Evolutionary conservation across 2,888 invertebrate genomes (phyloP).

Genomic region (Bellardia pandia): DNA sequence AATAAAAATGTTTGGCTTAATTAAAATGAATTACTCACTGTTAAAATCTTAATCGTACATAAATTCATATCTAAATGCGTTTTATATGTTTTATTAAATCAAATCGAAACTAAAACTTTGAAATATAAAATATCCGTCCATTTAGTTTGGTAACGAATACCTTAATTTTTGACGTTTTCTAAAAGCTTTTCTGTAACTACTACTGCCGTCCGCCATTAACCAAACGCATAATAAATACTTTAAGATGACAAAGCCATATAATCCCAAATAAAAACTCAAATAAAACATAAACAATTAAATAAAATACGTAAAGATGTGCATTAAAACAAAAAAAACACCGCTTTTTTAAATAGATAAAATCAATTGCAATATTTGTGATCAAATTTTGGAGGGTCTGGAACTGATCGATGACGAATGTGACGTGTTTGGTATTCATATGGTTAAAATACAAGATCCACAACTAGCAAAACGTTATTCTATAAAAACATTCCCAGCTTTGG

Average conservation of each 20-base stretch:
- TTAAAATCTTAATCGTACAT: not conserved
- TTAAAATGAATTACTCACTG: not conserved
- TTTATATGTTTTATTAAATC: not conserved
- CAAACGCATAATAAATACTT: not conserved
- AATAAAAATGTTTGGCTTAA: too few species aligned
- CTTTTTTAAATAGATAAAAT: constrained; percentile 88
- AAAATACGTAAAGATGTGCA: constrained; percentile 84
- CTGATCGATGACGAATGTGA: constrained; percentile 96
- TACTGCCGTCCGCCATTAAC: constrained; percentile 35
- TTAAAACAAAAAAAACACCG: too few species aligned
- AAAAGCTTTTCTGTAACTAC: constrained; percentile 39
- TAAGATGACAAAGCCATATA: not conserved
- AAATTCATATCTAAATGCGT: not conserved
- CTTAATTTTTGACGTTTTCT: constrained; percentile 82
- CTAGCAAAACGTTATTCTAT: constrained; percentile 96
- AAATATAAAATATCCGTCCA: constrained; percentile 56
- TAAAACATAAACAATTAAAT: constrained; percentile 85
- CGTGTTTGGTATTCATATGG: constrained; percentile 96
- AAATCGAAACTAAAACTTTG: not conserved
- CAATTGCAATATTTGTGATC: constrained; percentile 96
- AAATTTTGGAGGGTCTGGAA: constrained; percentile 94
- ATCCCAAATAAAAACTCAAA: not conserved
- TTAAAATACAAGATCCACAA: constrained; percentile 95
- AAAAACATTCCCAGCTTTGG: constrained; percentile 96
- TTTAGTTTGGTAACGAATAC: constrained; percentile 83